Evolutionary conservation across 2,113 vertebrate genomes (phyloP).

Genomic region (Coreoperca whiteheadi): DNA sequence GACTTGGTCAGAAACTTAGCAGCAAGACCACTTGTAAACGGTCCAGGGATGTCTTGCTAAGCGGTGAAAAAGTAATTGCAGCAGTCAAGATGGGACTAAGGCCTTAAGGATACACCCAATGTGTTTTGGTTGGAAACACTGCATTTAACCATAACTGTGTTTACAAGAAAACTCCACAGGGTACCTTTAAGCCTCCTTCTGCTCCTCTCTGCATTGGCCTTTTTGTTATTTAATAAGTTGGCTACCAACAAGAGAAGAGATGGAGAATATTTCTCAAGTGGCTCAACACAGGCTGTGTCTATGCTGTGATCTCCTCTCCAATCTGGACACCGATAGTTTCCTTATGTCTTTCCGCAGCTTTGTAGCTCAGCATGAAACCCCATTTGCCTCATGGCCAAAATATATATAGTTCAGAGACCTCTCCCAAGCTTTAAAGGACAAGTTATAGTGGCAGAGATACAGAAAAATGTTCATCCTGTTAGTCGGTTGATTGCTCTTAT

Average conservation of each 20-base stretch:
- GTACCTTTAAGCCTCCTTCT: neutral
- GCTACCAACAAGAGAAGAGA: slow-evolving; percentile 1
- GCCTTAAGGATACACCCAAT: neutral
- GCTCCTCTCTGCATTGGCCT: neutral
- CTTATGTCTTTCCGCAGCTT: slow-evolving; percentile 9
- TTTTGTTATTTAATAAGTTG: slow-evolving; percentile 12
- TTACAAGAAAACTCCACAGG: neutral
- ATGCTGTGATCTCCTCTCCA: neutral
- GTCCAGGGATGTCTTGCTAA: too few relatives aligned
- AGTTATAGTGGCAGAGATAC: neutral
- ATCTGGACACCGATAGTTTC: neutral
- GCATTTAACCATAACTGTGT: slow-evolving; percentile 3
- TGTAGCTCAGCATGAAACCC: neutral
- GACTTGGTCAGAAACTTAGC: too few relatives aligned
- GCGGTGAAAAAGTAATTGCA: too few relatives aligned
- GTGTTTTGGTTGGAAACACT: neutral
- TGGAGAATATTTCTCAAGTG: neutral
- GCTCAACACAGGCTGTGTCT: slow-evolving; percentile 6
- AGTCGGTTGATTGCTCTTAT: neutral
- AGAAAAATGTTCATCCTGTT: neutral
- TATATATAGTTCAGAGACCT: neutral
- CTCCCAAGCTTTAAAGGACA: neutral
- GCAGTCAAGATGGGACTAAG: too few relatives aligned
- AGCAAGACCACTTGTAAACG: too few relatives aligned
- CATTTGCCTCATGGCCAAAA: neutral